Base-by-base conservation (phyloP, 1,140 invertebrate genomes). In the Lutraria rhynchaena region DNA sequence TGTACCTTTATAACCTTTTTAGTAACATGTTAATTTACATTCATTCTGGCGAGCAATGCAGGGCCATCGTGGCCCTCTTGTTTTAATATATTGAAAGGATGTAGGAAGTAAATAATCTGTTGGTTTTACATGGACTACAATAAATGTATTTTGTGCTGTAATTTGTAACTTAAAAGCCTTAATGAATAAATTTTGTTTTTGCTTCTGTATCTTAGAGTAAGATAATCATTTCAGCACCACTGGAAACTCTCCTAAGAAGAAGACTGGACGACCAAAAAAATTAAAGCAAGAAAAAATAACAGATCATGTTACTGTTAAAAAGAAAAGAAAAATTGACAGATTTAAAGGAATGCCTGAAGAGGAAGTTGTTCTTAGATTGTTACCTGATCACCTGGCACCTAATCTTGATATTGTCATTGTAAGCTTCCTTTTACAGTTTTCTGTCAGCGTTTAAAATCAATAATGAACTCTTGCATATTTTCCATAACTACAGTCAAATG, bases 381-480 rank as follows among this genome's bases (percentile, higher is more conserved):
- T 99, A 90, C 98, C 98, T 61, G 98, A 99, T 94, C 97, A 98
- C 93, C 94, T 99, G 57, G 94, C 95, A 57, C 95, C 95, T 91
- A 97, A 98, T 94, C 95, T 99, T 90, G 98, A 99, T 94, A 98
- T 99, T 93, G 96, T 99, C 91, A 98, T 99, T 94, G 97, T 99
- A 95, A 97, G 97, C 46, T n/a, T 49, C 11, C 44, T 11, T 49
- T 9, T n/a, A 49, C 19, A 49, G 19, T n/a, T n/a, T n/a, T n/a
- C n/a, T n/a, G n/a, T n/a, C n/a, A n/a, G n/a, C n/a, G n/a, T n/a
- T n/a, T n/a, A n/a, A n/a, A n/a, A n/a, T n/a, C n/a, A n/a, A n/a
- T n/a, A n/a, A n/a, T n/a, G n/a, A n/a, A n/a, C n/a, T n/a, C n/a
- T n/a, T n/a, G n/a, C n/a, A n/a, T n/a, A n/a, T n/a, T n/a, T n/a